Base-by-base conservation (phyloP, 2,113 vertebrate species). In the Syngnathus floridae region DNA sequence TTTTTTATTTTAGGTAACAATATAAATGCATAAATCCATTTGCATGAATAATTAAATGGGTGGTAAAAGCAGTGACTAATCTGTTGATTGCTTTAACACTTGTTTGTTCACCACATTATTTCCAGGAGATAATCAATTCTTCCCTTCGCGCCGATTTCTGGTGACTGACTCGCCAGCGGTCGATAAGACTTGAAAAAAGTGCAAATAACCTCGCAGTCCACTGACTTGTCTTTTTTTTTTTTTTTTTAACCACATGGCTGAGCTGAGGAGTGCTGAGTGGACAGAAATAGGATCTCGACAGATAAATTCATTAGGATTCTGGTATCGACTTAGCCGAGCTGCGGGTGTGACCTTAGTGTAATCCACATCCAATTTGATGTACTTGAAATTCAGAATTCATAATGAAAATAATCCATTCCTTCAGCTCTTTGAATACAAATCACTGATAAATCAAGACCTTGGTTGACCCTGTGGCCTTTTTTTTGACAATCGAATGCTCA, bases 251-350 rank as follows among this genome's bases (percentile, higher is more conserved):
- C 65, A 41, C 69, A 36, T 10, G 0, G 17, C 60, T 65, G 58
- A 72, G 56, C 63, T 13, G 69, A 12, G 52, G 58, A 70, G 58
- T 69, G 80, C 75, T 78, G 75, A 80, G 66, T 71, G 0, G 75
- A 51, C 82, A 38, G 60, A 70, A 80, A 69, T 66, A 66, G 76
- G 71, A 69, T 71, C 69, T 67, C 54, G 4, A 21, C 36, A 64
- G 69, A 74, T 55, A 35, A 4, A 12, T n/a, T 78, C 73, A 73
- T 82, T 73, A 76, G 60, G 65, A 51, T 12, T 65, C 49, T 22
- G 48, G 22, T 72, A 74, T 76, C 45, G 79, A 84, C 71, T 70
- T 36, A 49, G 70, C 62, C 37, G 4, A 17, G 21, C 22, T 55
- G 48, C 12, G 43, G 5, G 31, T 31, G 14, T 12, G 37, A 69